Conservation (phyloP, 2,797 vertebrate species). For the Etheostoma perlongum region DNA sequence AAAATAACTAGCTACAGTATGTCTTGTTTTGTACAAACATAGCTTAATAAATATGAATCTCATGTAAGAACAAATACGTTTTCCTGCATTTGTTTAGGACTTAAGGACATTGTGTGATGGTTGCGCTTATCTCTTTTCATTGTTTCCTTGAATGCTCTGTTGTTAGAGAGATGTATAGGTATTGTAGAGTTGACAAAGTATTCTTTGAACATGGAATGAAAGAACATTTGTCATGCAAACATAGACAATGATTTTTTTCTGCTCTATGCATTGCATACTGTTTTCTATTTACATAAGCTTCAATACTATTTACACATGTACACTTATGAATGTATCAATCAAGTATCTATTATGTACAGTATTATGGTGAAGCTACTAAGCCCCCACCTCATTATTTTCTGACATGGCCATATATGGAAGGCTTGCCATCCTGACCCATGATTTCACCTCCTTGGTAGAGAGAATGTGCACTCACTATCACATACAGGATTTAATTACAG, state of each 20-base stretch:
- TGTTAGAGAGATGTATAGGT: slow-evolving; percentile 7
- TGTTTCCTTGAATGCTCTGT: slow-evolving; percentile 27
- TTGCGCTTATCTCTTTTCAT: slow-evolving; percentile 16
- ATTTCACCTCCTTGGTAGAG: slow-evolving; percentile 24
- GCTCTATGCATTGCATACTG: slow-evolving; percentile 5
- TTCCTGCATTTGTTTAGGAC: slow-evolving; percentile 26
- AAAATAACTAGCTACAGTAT: neutral
- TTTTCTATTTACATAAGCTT: slow-evolving; percentile 9
- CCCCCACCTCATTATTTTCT: slow-evolving; percentile 23
- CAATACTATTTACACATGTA: slow-evolving; percentile 20
- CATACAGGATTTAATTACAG: slow-evolving; percentile 60
- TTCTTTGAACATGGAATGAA: slow-evolving; percentile 16
- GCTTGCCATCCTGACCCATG: slow-evolving; percentile 20
- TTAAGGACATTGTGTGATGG: slow-evolving; percentile 19
- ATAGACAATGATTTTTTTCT: neutral
- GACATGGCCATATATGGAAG: slow-evolving; percentile 40
- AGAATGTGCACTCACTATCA: slow-evolving; percentile 14
- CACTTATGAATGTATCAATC: too few relatives aligned
- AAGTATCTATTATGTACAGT: slow-evolving; percentile 8
- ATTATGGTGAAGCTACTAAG: neutral
- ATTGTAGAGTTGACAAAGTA: neutral
- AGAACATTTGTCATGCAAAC: slow-evolving; percentile 14
- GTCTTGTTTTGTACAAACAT: slow-evolving; percentile 12
- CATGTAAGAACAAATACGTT: slow-evolving; percentile 12
- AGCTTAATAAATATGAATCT: slow-evolving; percentile 26